phyloP scores from a whole-genome alignment of 2,888 invertebrate species.

The Drosophila monieri region DNA sequence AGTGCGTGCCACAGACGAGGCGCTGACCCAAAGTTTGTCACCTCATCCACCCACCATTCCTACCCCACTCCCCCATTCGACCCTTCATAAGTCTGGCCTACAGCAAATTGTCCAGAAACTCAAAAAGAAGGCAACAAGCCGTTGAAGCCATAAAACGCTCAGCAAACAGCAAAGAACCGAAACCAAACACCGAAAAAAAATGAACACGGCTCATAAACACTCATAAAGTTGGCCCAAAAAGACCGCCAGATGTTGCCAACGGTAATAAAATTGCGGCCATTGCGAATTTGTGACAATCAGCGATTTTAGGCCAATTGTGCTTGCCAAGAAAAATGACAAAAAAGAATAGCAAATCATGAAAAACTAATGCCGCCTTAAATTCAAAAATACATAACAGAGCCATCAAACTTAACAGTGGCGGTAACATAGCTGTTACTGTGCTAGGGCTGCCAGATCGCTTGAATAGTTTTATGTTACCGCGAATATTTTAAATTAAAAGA shows the following conservation, averaged over 20 bases:
- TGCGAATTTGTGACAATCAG: conserved; percentile 8
- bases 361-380: conserved; percentile 1
- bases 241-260: conserved; percentile 11
- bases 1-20: conserved; percentile 57
- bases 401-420: not conserved
- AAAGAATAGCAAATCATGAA: not conserved
- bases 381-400: not conserved
- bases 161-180: conserved; percentile 28
- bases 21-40: conserved; percentile 46
- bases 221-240: conserved; percentile 22
- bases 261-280: conserved; percentile 24
- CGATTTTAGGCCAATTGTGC: conserved; percentile 16
- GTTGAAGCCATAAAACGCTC: conserved; percentile 55
- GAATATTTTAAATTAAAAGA: not conserved
- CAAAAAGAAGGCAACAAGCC: conserved; percentile 73
- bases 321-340: not conserved
- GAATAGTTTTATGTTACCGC: not conserved
- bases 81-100: not conserved
- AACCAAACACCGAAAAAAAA: conserved; percentile 44
- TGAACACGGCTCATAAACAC: conserved; percentile 13
- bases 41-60: conserved; percentile 12
- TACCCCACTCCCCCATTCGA: conserved; percentile 16
- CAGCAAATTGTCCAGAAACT: conserved; percentile 35
- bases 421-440: not conserved
- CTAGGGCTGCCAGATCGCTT: not conserved